Evolutionary conservation across 2,888 invertebrate species (phyloP), one percentile per base, ranked within the genome.

Genomic region (Polymixis flavicincta): DNA sequence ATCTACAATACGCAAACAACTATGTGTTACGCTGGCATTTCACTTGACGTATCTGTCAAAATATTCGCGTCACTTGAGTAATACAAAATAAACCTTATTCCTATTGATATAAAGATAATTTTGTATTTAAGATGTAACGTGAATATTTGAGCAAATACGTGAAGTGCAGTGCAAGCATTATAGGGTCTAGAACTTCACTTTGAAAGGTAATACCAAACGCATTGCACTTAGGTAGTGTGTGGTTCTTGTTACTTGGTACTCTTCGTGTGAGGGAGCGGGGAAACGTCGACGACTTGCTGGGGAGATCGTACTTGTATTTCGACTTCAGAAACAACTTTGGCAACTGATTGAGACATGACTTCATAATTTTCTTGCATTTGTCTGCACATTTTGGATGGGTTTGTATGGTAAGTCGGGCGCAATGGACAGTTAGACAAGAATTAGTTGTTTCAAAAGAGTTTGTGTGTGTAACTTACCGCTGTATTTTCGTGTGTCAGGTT

Each of bases 171-270:
- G 32, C 48, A 22, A 42, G 67, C 75, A 76, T 50, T 60, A 37
- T 37, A 74, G 71, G 80, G 50, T 82, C 87, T 83, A 88, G 64
- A 78, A 84, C 71, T 85, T 84, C 85, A 82, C 76, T 84, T 84
- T 76, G 83, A 78, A 80, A 76, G 82, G 76, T 78, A 74, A 84
- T 94, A 94, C 94, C 94, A 91, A 90, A 90, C 87, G 88, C 87
- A 87, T 90, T 92, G 93, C 96, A 95, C 90, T 96, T 96, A 89
- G 96, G 96, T 87, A 96, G 92, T 71, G 96, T 96, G 90, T 96
- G 96, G 83, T 93, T 94, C 94, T 95, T 96, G 93, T 92, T 93
- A 90, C 89, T 93, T 83, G 92, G 91, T 64, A 92, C 87, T 87
- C 92, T 92, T 82, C 95, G 90, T 22, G 92, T 85, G 74, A 93